Evolutionary conservation across 2,797 vertebrate species (phyloP).

Genomic region (Nyctalus aviator): DNA sequence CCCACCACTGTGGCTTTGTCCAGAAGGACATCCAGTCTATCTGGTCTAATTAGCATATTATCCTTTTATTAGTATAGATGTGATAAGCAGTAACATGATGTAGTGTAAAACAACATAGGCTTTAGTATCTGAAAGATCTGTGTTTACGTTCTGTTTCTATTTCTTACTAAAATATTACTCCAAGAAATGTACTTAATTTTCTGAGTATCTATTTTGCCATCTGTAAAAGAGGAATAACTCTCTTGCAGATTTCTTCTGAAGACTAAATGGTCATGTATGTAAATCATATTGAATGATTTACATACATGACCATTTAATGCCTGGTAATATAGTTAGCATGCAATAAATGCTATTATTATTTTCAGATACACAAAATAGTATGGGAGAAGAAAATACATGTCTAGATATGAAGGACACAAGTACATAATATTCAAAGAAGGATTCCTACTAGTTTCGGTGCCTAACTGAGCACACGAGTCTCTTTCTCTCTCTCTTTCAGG

Average conservation of each 20-base stretch:
- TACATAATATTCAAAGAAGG: not conserved
- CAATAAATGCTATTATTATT: not conserved
- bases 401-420: not conserved
- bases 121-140: conserved; percentile 2
- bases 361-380: conserved; percentile 4
- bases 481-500: not conserved
- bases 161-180: conserved; percentile 6
- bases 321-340: not conserved
- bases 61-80: not conserved
- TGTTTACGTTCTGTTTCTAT: conserved; percentile 12
- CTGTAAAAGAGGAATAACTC: conserved; percentile 10
- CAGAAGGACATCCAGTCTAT: too few relatives aligned
- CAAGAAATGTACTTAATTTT: conserved; percentile 35
- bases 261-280: not conserved
- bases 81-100: not conserved
- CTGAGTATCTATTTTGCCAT: not conserved
- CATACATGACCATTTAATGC: too few relatives aligned
- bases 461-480: not conserved
- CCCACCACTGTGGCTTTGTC: too few relatives aligned
- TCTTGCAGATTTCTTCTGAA: conserved; percentile 30
- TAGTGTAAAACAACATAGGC: not conserved
- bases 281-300: not conserved
- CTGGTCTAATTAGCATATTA: too few relatives aligned
- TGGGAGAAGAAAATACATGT: not conserved
- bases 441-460: not conserved